A percentile compares a stretch with the other conserved stretches of the same genome.
Evolutionary conservation across 2,888 invertebrate genomes (phyloP).

Genomic region (Ectemnius cavifrons): DNA sequence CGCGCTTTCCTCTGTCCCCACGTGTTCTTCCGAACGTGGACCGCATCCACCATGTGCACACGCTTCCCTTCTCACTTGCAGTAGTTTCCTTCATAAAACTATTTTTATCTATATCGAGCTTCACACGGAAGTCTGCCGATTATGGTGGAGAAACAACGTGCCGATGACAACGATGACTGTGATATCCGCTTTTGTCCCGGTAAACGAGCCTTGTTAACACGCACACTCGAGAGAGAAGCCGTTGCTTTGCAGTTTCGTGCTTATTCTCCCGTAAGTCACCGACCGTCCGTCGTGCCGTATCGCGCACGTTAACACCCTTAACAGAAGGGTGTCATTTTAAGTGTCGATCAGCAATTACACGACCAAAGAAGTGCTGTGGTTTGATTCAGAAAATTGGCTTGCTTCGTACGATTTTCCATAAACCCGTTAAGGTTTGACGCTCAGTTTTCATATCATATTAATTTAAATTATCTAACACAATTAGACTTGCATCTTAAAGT

Average conservation of each 20-base stretch:
- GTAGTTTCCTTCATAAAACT: no score
- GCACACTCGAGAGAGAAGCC: constrained; percentile 22
- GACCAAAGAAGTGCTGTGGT: no score
- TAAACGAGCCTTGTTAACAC: constrained; percentile 27
- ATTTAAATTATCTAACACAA: no score
- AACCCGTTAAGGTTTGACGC: not conserved
- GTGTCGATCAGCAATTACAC: not conserved
- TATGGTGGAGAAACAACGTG: no score
- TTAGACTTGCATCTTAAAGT: no score
- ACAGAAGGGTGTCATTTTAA: not conserved
- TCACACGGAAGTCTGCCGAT: no score
- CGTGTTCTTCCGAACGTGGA: constrained; percentile 47
- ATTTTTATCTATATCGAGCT: no score
- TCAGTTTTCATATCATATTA: not conserved
- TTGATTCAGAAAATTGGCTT: no score
- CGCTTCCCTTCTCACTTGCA: not conserved
- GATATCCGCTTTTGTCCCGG: not conserved
- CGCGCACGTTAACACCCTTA: not conserved
- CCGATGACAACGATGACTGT: no score
- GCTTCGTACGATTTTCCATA: no score
- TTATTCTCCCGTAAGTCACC: constrained; percentile 10
- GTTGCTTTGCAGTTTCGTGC: constrained; percentile 9
- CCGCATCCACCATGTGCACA: not conserved
- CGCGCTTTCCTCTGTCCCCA: constrained; percentile 49
- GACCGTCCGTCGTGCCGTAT: not conserved